Evolutionary conservation across 2,888 invertebrate species (phyloP).

Genomic region (Eristalinus aeneus): DNA sequence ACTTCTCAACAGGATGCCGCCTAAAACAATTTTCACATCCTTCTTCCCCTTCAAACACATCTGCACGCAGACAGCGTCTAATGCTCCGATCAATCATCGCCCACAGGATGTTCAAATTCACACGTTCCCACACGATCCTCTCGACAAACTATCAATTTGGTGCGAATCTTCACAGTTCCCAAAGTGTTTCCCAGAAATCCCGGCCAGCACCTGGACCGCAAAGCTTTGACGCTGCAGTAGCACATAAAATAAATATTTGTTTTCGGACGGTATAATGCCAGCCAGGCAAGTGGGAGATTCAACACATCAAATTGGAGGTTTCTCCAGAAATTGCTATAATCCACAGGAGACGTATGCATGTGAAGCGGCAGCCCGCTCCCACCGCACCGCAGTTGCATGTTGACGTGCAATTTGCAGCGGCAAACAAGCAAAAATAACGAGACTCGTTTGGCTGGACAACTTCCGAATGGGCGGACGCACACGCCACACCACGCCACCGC

Average conservation of each 20-base stretch:
- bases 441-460: conserved; percentile 39
- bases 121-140: background rate
- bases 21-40: background rate
- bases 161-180: conserved; percentile 68
- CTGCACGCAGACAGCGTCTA: background rate
- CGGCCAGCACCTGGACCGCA: conserved; percentile 42
- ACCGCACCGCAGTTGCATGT: conserved; percentile 14
- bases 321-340: conserved; percentile 62
- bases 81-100: background rate
- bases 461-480: conserved; percentile 22
- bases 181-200: conserved; percentile 62
- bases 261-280: conserved; percentile 60
- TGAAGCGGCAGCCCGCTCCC: background rate
- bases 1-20: background rate
- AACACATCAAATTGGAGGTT: conserved; percentile 70
- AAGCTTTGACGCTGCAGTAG: conserved; percentile 24
- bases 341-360: conserved; percentile 22
- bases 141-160: conserved; percentile 56
- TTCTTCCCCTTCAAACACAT: background rate
- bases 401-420: conserved; percentile 48
- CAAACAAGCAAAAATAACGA: background rate
- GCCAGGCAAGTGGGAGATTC: conserved; percentile 66
- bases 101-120: conserved; percentile 38
- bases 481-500: background rate
- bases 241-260: conserved; percentile 68